Evolutionary conservation across 2,797 vertebrate species (phyloP).

Genomic region (Zenarchopterus dispar): DNA sequence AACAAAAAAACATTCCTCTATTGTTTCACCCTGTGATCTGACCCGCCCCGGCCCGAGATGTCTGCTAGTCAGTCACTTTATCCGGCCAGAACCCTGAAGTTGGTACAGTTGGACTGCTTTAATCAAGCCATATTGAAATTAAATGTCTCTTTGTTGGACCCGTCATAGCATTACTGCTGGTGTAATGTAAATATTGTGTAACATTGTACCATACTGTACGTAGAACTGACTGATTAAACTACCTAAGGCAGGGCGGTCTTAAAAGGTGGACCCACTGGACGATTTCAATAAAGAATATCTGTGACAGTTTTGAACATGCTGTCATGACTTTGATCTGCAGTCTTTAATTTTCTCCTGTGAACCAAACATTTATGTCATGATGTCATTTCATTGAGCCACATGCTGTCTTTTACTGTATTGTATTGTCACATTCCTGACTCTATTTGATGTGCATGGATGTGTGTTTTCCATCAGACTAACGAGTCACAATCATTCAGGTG

Average conservation of each 20-base stretch:
- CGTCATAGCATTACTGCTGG: slow-evolving; percentile 68
- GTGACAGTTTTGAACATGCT: slow-evolving; percentile 71
- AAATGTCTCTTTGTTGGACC: slow-evolving; percentile 82
- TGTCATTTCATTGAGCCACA: slow-evolving; percentile 6
- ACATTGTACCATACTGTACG: slow-evolving; percentile 80
- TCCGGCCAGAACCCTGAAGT: slow-evolving; percentile 19
- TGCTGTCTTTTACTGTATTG: slow-evolving; percentile 18
- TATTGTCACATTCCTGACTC: slow-evolving; percentile 30
- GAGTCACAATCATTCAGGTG: slow-evolving; percentile 91
- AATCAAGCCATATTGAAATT: slow-evolving; percentile 89
- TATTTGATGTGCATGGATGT: slow-evolving; percentile 38
- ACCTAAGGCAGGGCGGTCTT: slow-evolving; percentile 79
- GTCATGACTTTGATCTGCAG: slow-evolving; percentile 16
- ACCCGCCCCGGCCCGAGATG: slow-evolving; percentile 8
- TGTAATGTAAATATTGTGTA: slow-evolving; percentile 83
- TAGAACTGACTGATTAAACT: slow-evolving; percentile 74
- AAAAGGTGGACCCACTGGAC: slow-evolving; percentile 76
- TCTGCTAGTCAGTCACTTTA: slow-evolving; percentile 22
- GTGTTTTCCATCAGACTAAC: slow-evolving; percentile 86
- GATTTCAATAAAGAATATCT: slow-evolving; percentile 83
- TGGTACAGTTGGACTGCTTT: slow-evolving; percentile 80
- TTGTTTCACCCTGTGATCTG: slow-evolving; percentile 31
- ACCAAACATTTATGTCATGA: slow-evolving; percentile 9
- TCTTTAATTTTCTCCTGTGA: neutral
- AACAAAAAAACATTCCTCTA: slow-evolving; percentile 28